Evolutionary conservation across 2,888 invertebrate species (phyloP).

Genomic region (Hermaeophaga mercurialis): DNA sequence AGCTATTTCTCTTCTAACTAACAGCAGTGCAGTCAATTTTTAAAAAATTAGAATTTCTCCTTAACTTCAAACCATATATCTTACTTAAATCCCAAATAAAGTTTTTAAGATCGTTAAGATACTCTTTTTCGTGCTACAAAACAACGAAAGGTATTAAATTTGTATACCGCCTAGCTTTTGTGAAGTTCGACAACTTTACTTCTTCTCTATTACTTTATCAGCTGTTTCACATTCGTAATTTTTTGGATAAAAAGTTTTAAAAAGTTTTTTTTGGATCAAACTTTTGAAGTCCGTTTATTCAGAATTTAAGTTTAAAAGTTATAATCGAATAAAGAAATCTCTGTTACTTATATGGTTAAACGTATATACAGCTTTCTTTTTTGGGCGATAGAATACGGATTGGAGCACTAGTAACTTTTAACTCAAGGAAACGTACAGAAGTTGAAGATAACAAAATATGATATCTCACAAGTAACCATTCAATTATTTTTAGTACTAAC

Average conservation of each 20-base stretch:
- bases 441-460: no score
- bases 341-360: neutral
- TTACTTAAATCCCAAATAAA: slow-evolving; percentile 19
- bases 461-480: no score
- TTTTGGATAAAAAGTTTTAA: neutral
- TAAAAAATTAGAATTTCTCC: slow-evolving; percentile 9
- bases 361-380: no score
- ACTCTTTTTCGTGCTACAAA: slow-evolving; percentile 15
- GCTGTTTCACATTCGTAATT: slow-evolving; percentile 1
- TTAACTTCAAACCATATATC: slow-evolving; percentile 11
- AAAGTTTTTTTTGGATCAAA: slow-evolving; percentile 9
- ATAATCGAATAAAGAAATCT: neutral
- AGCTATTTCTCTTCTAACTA: no score
- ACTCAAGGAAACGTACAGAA: no score
- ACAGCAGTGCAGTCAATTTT: slow-evolving; percentile 4
- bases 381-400: no score
- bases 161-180: slow-evolving; percentile 9
- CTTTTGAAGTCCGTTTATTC: slow-evolving; percentile 7
- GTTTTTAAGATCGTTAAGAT: slow-evolving; percentile 11
- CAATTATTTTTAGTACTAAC: no score
- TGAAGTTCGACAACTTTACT: slow-evolving; percentile 7
- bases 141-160: slow-evolving; percentile 13
- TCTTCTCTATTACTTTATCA: slow-evolving; percentile 8
- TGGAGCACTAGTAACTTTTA: no score
- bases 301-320: slow-evolving; percentile 4